Evolutionary conservation across 2,797 vertebrate genomes (phyloP), one percentile per base, ranked within the genome.

Genomic region (Calcarius lapponicus): DNA sequence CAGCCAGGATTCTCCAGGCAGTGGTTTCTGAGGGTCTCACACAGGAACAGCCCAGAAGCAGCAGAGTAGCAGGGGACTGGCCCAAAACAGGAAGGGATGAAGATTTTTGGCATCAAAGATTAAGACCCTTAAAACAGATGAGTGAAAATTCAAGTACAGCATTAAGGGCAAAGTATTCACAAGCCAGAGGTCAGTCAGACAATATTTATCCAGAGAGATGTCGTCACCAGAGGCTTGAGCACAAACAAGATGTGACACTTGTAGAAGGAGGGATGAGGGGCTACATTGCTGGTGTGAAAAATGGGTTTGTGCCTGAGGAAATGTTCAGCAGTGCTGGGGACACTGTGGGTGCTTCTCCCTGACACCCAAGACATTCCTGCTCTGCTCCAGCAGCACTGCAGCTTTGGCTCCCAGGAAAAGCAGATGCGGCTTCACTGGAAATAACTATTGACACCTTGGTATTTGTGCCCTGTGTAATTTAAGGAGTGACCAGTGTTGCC

Each of bases 141-240:
- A 72, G 32, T 38, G 43, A 54, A 81, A 91, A 95, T 34, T 69
- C 57, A 75, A 90, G 72, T 31, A 29, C 69, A 88, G 69, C 32
- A 53, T 45, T 51, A 65, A 50, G 87, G 73, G 70, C 87, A 60
- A 84, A 90, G 60, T 12, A 58, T 69, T 90, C 73, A 28, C 48
- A 48, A 92, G 70, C 89, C 90, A 72, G 91, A 90, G 89, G 93
- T 96, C 96, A 88, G 13, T 70, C 76, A 64, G 91, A 86, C 91
- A 91, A 45, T 58, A 73, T 93, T 84, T 96, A 76, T 73, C 93
- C 38, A 19, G 82, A 85, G 92, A 83, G 85, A 73, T 75, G 87
- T 61, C 2, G 0, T 73, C 95, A 93, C 85, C 73, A 62, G 89
- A 45, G 89, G 82, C 80, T 38, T 15, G 62, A 80, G 91, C 75